Conservation (phyloP, 2,888 invertebrate genomes). For the Dorcus parallelipipedus region DNA sequence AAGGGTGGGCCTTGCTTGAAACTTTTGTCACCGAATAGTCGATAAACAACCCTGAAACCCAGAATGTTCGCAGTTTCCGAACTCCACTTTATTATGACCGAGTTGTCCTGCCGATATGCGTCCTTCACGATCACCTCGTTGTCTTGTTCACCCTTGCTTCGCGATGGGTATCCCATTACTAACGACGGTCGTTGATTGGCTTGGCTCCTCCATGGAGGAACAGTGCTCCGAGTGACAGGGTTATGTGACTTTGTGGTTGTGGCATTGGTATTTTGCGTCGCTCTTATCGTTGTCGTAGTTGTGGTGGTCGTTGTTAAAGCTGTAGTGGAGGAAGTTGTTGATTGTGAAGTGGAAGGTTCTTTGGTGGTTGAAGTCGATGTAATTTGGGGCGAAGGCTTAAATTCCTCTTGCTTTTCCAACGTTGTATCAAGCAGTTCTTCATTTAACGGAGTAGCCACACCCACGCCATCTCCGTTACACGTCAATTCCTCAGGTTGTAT, state of each 20-base stretch:
- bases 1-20: constrained; percentile 89
- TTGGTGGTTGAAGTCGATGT: constrained; percentile 38
- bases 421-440: constrained; percentile 30
- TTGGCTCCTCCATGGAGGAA: constrained; percentile 41
- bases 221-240: constrained; percentile 32
- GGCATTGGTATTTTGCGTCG: constrained; percentile 25
- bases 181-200: constrained; percentile 62
- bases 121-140: constrained; percentile 80
- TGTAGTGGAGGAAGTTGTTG: constrained; percentile 32
- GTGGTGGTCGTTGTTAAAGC: constrained; percentile 26
- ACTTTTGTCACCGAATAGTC: constrained; percentile 83
- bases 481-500: constrained; percentile 74
- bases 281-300: constrained; percentile 19
- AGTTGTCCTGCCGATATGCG: constrained; percentile 79
- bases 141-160: constrained; percentile 64
- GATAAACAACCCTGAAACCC: constrained; percentile 86
- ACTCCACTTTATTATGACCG: constrained; percentile 89
- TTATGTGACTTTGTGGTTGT: constrained; percentile 36
- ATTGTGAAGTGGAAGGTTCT: constrained; percentile 33
- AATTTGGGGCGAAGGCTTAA: constrained; percentile 37
- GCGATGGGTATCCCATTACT: constrained; percentile 66
- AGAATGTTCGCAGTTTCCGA: constrained; percentile 82
- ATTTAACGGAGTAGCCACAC: constrained; percentile 48
- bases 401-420: constrained; percentile 33
- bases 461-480: constrained; percentile 55